Base-by-base conservation (phyloP, 2,797 vertebrate species). In the Dermochelys coriacea region DNA sequence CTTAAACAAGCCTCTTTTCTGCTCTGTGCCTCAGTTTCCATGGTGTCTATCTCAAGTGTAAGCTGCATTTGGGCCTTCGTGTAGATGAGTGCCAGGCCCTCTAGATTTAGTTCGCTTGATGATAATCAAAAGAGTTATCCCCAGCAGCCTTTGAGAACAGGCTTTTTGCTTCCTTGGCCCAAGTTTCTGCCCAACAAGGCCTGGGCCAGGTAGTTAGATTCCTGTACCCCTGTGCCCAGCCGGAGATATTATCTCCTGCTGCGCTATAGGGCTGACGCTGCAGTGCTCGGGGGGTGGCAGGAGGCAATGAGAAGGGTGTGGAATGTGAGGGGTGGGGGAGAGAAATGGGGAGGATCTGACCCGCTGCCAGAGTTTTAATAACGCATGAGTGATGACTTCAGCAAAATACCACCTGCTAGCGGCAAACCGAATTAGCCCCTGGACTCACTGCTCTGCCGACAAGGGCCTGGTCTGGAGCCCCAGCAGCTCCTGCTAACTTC, bases 301-400 rank as follows among this genome's bases (percentile, higher is more conserved):
- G 19, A 71, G 64, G 64, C 37, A 21, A 68, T 37, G 41, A 0
- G 29, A 90, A 78, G 89, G 37, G 12, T 6, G 23, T 86, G 93
- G 95, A 94, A 95, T 57, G 93, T 81, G 2, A 79, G 50, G 21
- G 21, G 23, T 12, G 29, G 23, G 52, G 23, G n/a, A 37, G 45
- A 34, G 8, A 47, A 49, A 47, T 5, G 18, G 29, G 75, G 45
- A 78, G 75, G 12, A 29, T 29, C 47, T 49, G 77, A 51, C 87
- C 75, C 85, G 12, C 75, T 82, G 54, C 94, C 31, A 0, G 2
- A 37, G 23, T 31, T 68, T 2, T 0, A 31, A 49, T 21, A 12
- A 12, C 6, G 1, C 0, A 8, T 3, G 57, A 31, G 57, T 37
- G 64, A 37, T 71, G n/a, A 37, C 10, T 71, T 71, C 19, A 37